Conservation (phyloP, 2,113 vertebrate genomes). For the Opisthocomus hoazin region DNA sequence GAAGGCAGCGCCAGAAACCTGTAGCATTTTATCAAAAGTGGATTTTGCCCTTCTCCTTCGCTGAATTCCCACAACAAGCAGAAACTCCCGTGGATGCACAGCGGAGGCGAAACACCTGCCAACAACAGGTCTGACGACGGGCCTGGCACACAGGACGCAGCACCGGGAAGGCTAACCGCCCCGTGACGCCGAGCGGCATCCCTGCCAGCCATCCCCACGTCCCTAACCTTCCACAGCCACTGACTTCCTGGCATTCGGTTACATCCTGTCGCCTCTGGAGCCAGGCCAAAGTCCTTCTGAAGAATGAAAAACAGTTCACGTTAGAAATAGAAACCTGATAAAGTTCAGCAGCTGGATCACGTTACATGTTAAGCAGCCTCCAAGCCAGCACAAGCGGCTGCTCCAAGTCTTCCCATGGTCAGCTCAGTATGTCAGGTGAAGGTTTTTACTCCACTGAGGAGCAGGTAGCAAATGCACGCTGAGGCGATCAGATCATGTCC, state of each 20-base stretch:
- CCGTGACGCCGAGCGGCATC: not conserved
- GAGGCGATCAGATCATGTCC: slow-evolving; percentile 56
- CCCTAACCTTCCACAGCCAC: not conserved
- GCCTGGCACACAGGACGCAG: not conserved
- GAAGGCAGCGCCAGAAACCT: not conserved
- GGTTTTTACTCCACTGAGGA: slow-evolving; percentile 37
- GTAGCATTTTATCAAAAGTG: not conserved
- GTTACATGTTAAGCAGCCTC: slow-evolving; percentile 13
- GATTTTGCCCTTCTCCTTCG: not conserved
- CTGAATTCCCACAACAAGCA: not conserved
- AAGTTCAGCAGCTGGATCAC: slow-evolving; percentile 37
- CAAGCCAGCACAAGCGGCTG: not conserved
- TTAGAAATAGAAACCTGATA: slow-evolving; percentile 5
- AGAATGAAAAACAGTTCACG: slow-evolving; percentile 1
- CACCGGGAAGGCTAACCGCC: not conserved
- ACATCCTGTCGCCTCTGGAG: not conserved
- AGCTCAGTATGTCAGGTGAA: slow-evolving; percentile 23
- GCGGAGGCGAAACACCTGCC: not conserved
- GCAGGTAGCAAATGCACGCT: slow-evolving; percentile 41
- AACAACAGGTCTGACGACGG: not conserved
- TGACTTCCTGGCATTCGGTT: slow-evolving; percentile 1
- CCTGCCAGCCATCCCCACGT: not conserved
- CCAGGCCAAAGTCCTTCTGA: not conserved
- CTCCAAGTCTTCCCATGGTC: slow-evolving; percentile 28
- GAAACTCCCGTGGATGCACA: not conserved